Base-by-base conservation (phyloP, 2,797 vertebrate genomes). In the Acanthis flammea region DNA sequence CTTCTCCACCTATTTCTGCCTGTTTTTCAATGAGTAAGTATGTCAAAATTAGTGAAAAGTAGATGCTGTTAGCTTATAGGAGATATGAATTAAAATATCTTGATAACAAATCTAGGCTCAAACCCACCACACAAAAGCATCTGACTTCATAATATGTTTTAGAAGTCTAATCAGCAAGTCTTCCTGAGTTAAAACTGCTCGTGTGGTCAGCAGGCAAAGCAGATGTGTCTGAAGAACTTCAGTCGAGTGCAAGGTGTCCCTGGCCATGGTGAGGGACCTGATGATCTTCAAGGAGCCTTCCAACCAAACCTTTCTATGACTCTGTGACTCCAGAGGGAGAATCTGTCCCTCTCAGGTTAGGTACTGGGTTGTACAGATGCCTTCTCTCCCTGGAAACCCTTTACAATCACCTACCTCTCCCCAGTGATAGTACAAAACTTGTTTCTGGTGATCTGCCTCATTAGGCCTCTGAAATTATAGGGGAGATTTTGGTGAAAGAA, bases 381-480 rank as follows among this genome's bases (percentile, higher is more conserved):
- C 16, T 74, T 28, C 3, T 75, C 9, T 39, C 13, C 45, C 65
- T 66, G 21, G 23, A 88, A 90, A 72, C 35, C 19, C 42, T 91
- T 80, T 51, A 37, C 1, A 6, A 47, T 33, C 72, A 79, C 37
- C 61, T 60, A 3, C 15, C 22, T 74, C 57, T 65, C 30, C 67
- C 53, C 16, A 4, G 15, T 66, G 11, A 19, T 71, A 41, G 18
- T 78, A 25, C 30, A 10, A 48, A 86, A 65, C 31, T 72, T 80
- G 25, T 30, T 92, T 96, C 35, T 87, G 42, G 72, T 81, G 23
- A 27, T 72, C 50, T 84, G 31, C 22, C 41, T 92, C 55, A 27
- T 92, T 88, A 94, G 60, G 39, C 37, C 54, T 71, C 42, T 90
- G 50, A 83, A 92, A 67, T 83, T 54, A 60, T 44, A 72, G 55